A percentile compares a stretch with the other conserved stretches of the same genome.
Conservation (phyloP, 2,797 vertebrate genomes). For the Kryptopterus vitreolus region DNA sequence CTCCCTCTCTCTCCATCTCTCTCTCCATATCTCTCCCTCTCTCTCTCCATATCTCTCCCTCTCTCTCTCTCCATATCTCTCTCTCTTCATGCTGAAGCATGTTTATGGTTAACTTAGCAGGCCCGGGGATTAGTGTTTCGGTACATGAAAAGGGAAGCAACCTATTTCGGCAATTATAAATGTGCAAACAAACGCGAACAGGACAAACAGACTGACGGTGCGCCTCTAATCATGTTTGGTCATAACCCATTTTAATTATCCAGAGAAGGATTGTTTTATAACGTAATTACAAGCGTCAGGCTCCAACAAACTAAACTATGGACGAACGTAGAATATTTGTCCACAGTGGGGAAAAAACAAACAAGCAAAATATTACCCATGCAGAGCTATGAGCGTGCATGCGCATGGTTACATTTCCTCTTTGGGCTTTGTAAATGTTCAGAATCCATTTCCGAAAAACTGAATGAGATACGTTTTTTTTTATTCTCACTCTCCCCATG, state of each 20-base stretch:
- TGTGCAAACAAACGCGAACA: constrained; percentile 29
- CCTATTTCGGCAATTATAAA: constrained; percentile 21
- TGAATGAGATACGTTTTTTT: background rate
- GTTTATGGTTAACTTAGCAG: constrained; percentile 11
- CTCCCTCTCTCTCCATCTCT: too few relatives aligned
- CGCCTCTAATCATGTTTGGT: constrained; percentile 35
- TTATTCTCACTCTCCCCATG: constrained; percentile 17
- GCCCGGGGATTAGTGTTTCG: background rate
- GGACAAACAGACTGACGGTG: constrained; percentile 33
- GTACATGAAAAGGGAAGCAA: background rate
- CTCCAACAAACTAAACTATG: constrained; percentile 48
- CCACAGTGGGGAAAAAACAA: constrained; percentile 27
- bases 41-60: too few relatives aligned
- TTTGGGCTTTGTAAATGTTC: constrained; percentile 17
- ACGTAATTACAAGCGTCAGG: constrained; percentile 49
- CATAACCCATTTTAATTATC: constrained; percentile 48
- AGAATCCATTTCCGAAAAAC: constrained; percentile 32
- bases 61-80: too few relatives aligned
- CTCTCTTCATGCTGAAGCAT: background rate
- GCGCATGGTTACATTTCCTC: background rate
- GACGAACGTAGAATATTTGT: constrained; percentile 26
- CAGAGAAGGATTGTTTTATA: constrained; percentile 49
- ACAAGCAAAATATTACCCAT: constrained; percentile 8
- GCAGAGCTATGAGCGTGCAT: background rate
- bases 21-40: too few relatives aligned